Evolutionary conservation across 2,888 invertebrate genomes (phyloP).

Genomic region (Sepiola atlantica): DNA sequence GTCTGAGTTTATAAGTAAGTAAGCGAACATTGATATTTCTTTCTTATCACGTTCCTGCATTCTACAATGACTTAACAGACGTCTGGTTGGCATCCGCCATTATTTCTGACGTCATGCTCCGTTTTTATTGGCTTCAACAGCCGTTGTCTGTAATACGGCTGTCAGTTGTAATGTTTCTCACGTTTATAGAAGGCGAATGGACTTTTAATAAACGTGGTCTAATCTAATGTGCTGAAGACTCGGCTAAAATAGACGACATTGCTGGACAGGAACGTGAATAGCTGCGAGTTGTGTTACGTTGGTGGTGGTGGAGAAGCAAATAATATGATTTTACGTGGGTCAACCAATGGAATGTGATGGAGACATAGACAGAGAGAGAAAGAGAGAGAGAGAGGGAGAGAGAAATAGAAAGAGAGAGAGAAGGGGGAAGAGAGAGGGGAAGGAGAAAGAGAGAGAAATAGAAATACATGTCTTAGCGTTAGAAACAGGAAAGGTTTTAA

Average conservation of each 20-base stretch:
- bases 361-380: neutral
- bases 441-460: neutral
- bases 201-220: neutral
- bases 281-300: neutral
- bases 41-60: neutral
- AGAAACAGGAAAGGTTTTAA: too few relatives aligned
- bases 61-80: neutral
- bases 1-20: too few relatives aligned
- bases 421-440: too few relatives aligned
- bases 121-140: neutral
- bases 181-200: neutral
- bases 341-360: neutral
- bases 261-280: neutral
- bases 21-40: neutral
- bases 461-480: too few relatives aligned
- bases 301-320: neutral
- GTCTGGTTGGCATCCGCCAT: neutral
- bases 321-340: neutral
- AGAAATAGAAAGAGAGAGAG: neutral
- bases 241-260: neutral
- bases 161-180: slow-evolving; percentile 12
- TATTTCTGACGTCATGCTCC: neutral
- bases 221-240: neutral
- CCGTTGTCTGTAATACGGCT: neutral
- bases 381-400: neutral